Percentiles rank a stretch among this genome's conserved stretches.
phyloP scores from a whole-genome alignment of 2,797 vertebrate species.

The Florisuga fusca region DNA sequence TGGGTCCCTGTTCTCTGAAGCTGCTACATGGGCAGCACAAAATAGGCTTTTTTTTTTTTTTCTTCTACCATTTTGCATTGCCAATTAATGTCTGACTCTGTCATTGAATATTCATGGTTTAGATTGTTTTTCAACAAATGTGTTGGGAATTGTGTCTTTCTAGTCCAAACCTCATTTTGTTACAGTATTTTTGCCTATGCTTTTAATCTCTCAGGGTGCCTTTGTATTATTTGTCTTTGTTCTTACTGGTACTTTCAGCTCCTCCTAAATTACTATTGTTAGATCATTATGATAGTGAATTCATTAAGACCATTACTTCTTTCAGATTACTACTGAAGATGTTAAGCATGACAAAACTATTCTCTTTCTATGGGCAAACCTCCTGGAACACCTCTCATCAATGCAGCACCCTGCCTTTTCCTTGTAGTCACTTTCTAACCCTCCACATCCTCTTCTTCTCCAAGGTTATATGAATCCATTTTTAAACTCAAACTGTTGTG shows the following conservation, averaged over 20 bases:
- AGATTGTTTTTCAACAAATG: constrained; percentile 72
- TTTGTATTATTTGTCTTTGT: constrained; percentile 67
- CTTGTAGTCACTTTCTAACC: neutral
- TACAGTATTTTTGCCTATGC: constrained; percentile 58
- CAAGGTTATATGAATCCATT: neutral
- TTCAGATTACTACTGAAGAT: constrained; percentile 45
- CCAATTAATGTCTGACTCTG: constrained; percentile 48
- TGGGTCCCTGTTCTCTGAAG: neutral
- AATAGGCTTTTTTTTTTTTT: neutral
- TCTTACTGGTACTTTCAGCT: constrained; percentile 60
- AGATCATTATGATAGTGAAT: constrained; percentile 60
- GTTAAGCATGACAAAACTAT: constrained; percentile 47
- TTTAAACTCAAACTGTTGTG: neutral
- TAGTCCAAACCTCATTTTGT: constrained; percentile 62
- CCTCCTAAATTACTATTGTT: constrained; percentile 69
- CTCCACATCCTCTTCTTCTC: neutral
- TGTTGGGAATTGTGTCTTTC: constrained; percentile 61
- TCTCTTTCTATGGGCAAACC: neutral
- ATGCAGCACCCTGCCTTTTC: neutral
- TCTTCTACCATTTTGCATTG: constrained; percentile 50
- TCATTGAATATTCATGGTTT: constrained; percentile 60
- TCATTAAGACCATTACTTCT: constrained; percentile 62
- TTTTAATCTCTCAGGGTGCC: constrained; percentile 62
- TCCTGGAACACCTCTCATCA: neutral
- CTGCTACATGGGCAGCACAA: neutral